A percentile compares a stretch with the other conserved stretches of the same genome.
These are phyloP conservation scores for Polia nebulosa DNA, from an alignment of 2,888 invertebrate species.

Conservation along the genomic window DNA sequence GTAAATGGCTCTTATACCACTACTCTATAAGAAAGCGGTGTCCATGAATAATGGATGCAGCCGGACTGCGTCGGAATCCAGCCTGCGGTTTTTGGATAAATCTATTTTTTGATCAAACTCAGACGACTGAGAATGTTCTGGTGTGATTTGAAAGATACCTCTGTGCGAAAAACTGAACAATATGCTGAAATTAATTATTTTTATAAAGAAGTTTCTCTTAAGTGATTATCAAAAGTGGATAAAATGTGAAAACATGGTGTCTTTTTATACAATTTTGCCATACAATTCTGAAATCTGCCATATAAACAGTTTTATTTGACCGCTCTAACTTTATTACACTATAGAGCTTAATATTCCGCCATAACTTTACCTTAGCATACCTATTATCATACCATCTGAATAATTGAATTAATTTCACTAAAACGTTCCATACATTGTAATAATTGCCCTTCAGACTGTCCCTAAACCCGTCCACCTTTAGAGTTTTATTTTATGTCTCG, in stretches of 20 bases:
- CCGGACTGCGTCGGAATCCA: constrained; percentile 65
- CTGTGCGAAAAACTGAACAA: background rate
- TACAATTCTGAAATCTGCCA: constrained; percentile 34
- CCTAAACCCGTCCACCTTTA: constrained; percentile 37
- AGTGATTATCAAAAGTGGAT: background rate
- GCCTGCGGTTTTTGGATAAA: constrained; percentile 70
- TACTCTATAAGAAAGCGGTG: constrained; percentile 73
- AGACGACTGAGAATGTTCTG: background rate
- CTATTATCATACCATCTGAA: constrained; percentile 58
- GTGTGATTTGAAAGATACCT: background rate
- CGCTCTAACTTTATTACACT: constrained; percentile 47
- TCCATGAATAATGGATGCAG: constrained; percentile 78
- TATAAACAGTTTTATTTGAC: constrained; percentile 39
- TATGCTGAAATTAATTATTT: background rate
- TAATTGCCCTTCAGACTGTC: constrained; percentile 44
- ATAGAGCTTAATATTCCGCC: constrained; percentile 41
- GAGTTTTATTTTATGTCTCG: constrained; percentile 45
- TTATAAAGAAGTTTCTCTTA: background rate
- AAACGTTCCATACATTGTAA: constrained; percentile 62
- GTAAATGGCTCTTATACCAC: constrained; percentile 46
- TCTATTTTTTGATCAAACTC: constrained; percentile 51
- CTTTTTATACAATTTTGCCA: constrained; percentile 20
- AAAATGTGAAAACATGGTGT: background rate
- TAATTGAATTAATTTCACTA: constrained; percentile 61
- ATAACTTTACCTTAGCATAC: constrained; percentile 48